Percentiles rank a stretch among this genome's conserved stretches.
phyloP scores from a whole-genome alignment of 2,888 invertebrate species.

The Tortrix viridana region DNA sequence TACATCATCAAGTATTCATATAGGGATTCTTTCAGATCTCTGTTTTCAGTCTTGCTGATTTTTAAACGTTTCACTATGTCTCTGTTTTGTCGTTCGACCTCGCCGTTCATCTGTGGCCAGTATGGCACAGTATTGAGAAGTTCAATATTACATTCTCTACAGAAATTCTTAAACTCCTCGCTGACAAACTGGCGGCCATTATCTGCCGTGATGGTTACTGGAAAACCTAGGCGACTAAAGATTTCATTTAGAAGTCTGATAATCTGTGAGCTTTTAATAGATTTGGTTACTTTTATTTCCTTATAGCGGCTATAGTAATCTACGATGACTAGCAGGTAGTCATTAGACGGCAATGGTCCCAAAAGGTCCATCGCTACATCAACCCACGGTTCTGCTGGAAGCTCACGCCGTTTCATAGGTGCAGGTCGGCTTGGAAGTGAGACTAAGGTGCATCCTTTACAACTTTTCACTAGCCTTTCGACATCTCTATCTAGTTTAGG shows the following conservation, averaged over 20 bases:
- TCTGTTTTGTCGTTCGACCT: constrained; percentile 49
- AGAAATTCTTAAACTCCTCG: constrained; percentile 41
- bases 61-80: constrained; percentile 46
- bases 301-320: constrained; percentile 42
- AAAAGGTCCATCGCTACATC: constrained; percentile 42
- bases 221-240: constrained; percentile 43
- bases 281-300: constrained; percentile 39
- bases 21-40: constrained; percentile 33
- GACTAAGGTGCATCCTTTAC: constrained; percentile 34
- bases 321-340: not conserved
- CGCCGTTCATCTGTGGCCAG: constrained; percentile 48
- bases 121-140: constrained; percentile 44
- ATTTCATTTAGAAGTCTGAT: constrained; percentile 41
- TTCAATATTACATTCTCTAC: constrained; percentile 38
- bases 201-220: constrained; percentile 41
- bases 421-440: constrained; percentile 12
- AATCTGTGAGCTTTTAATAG: constrained; percentile 35
- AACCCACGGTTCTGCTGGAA: constrained; percentile 23
- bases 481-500: constrained; percentile 31
- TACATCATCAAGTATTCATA: constrained; percentile 38
- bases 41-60: constrained; percentile 40
- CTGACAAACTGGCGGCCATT: constrained; percentile 45
- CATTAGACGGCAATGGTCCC: not conserved
- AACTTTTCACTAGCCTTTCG: constrained; percentile 24
- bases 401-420: constrained; percentile 11